Conservation (phyloP, 2,113 vertebrate genomes). For the Manacus vitellinus region DNA sequence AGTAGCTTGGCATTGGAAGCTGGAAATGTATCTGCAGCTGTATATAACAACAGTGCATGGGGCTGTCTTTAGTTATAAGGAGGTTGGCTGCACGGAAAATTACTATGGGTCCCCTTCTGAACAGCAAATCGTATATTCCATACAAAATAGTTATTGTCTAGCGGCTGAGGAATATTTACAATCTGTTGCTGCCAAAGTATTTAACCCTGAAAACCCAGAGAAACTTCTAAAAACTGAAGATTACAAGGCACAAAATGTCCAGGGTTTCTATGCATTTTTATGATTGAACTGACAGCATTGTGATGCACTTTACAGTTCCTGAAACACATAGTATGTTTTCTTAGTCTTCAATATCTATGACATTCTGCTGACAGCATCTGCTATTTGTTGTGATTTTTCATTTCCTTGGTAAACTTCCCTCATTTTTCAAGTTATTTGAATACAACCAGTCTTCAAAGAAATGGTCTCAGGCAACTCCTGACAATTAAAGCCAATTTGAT, state of each 20-base stretch:
- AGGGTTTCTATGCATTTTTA: background rate
- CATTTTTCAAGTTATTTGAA: conserved; percentile 8
- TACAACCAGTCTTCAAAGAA: background rate
- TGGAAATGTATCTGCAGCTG: background rate
- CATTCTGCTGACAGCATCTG: background rate
- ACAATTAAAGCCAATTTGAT: background rate
- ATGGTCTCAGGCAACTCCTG: background rate
- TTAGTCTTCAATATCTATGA: background rate
- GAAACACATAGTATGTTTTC: background rate
- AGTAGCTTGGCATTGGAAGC: background rate
- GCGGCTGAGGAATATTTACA: background rate
- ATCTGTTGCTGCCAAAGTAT: background rate
- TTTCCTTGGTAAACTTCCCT: background rate
- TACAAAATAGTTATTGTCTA: background rate
- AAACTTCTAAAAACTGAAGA: background rate
- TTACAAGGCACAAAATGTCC: background rate
- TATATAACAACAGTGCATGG: background rate
- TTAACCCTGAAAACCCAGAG: background rate
- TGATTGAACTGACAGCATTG: background rate
- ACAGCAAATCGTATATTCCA: background rate
- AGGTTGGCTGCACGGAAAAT: background rate
- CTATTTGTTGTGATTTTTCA: background rate
- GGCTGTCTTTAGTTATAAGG: background rate
- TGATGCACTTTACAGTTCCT: background rate
- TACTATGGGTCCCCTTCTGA: background rate